Percentiles rank a stretch among this genome's conserved stretches.
phyloP scores from a whole-genome alignment of 1,140 invertebrate species.

The Megalonaias nervosa region DNA sequence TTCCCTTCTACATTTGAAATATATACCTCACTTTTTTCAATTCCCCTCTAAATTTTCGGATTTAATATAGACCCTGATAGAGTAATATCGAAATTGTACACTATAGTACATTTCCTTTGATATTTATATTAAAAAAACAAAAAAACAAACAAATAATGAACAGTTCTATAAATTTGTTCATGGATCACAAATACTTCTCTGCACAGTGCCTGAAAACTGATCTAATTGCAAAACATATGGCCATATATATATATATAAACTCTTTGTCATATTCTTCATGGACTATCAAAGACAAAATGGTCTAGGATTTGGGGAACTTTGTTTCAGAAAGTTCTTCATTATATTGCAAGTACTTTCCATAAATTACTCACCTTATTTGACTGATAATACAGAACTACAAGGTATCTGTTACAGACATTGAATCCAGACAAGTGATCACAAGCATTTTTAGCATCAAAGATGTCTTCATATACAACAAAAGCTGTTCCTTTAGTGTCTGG shows the following conservation, averaged over 20 bases:
- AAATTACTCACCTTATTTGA: constrained; percentile 72
- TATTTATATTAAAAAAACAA: too few relatives aligned
- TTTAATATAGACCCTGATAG: too few relatives aligned
- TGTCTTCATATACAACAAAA: constrained; percentile 99
- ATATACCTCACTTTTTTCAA: too few relatives aligned
- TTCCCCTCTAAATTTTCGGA: too few relatives aligned
- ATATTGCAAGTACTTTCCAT: not conserved
- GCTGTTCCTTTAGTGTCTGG: constrained; percentile 98
- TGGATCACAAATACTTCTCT: not conserved
- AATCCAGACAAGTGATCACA: constrained; percentile 99
- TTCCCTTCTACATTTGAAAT: too few relatives aligned
- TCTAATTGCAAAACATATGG: not conserved
- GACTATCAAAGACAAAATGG: not conserved
- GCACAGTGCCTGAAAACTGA: not conserved
- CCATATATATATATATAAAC: too few relatives aligned
- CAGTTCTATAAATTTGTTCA: too few relatives aligned
- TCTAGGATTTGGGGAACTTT: not conserved
- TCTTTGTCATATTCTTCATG: not conserved
- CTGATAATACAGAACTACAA: constrained; percentile 98
- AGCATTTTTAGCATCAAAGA: constrained; percentile 99
- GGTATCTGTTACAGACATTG: constrained; percentile 98
- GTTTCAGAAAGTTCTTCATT: not conserved
- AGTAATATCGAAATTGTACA: too few relatives aligned
- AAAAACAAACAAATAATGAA: too few relatives aligned
- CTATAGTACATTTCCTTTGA: too few relatives aligned